Percentiles rank a stretch among this genome's conserved stretches.
Conservation (phyloP, 2,113 vertebrate genomes). For the Tor tambroides region DNA sequence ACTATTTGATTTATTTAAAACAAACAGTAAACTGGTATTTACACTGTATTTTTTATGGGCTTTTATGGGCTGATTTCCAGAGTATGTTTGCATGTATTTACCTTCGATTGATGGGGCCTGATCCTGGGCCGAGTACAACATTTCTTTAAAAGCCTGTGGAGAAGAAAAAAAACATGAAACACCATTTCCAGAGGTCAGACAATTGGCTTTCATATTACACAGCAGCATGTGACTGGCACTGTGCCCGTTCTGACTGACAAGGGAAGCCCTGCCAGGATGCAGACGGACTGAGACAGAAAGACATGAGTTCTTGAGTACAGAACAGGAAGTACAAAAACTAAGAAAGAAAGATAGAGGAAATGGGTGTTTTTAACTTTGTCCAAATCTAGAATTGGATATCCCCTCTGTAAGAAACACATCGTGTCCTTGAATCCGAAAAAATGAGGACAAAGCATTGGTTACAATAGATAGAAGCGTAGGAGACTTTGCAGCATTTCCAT, state of each 20-base stretch:
- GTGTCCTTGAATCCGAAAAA: background rate
- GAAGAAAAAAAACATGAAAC: slow-evolving; percentile 45
- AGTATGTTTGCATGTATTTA: slow-evolving; percentile 54
- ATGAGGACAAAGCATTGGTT: background rate
- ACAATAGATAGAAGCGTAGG: background rate
- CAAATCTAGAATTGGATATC: background rate
- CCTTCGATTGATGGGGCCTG: slow-evolving; percentile 97
- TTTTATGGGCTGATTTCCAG: background rate
- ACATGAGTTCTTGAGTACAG: slow-evolving; percentile 1
- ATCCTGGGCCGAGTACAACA: slow-evolving; percentile 98
- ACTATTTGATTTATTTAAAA: background rate
- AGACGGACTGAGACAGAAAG: slow-evolving; percentile 14
- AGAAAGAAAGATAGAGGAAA: slow-evolving; percentile 34
- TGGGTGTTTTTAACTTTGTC: slow-evolving; percentile 22
- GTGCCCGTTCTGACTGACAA: slow-evolving; percentile 3
- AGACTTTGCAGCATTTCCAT: background rate
- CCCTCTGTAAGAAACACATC: background rate
- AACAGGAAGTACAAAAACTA: slow-evolving; percentile 43
- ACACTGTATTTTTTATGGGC: background rate
- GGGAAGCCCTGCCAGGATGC: slow-evolving; percentile 31
- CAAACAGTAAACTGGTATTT: background rate
- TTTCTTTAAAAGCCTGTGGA: slow-evolving; percentile 95
- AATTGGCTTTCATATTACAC: slow-evolving; percentile 28
- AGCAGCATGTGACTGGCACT: slow-evolving; percentile 41
- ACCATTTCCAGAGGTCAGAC: slow-evolving; percentile 30